Evolutionary conservation across 2,113 vertebrate genomes (phyloP), one percentile per base, ranked within the genome.

Genomic region (Cololabis saira): DNA sequence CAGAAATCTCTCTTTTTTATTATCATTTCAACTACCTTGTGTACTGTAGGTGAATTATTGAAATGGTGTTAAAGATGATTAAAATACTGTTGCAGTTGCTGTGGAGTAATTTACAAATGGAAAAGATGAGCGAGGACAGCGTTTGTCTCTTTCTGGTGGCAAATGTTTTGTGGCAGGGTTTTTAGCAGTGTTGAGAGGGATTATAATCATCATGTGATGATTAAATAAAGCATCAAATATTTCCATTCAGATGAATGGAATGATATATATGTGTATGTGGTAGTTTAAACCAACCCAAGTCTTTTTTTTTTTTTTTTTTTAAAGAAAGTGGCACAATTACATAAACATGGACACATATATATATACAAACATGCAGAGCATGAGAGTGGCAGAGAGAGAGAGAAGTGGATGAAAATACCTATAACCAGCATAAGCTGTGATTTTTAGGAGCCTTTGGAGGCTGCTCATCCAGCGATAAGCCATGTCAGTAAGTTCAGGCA

Each of bases 51-150:
- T 81, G 63, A 80, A 76, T 88, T 81, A 80, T 83, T 84, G 30
- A 76, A 77, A 75, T 62, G 74, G 59, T 78, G 73, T 80, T 59
- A 67, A 80, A 15, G 80, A 80, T 83, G 82, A 87, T 84, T 83
- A 86, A 85, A 89, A 73, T 63, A 55, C 42, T 50, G 44, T 62
- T 59, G 65, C 2, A 49, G 50, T 33, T 63, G 62, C 19, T n/a
- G 43, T 55, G 16, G 49, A 81, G 78, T 61, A 72, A 89, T 90
- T 85, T 86, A 74, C 76, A 85, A 90, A 91, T 89, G 78, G 78
- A 33, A 3, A 22, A 51, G 64, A 73, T 71, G 74, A 74, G 3
- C 22, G 44, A 21, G 57, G 55, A 17, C 33, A 18, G 52, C 43
- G 71, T 66, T 48, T 37, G n/a, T 58, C 22, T 61, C 45, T 41